Conservation (phyloP, 1,140 invertebrate genomes). For the Atta texana region DNA sequence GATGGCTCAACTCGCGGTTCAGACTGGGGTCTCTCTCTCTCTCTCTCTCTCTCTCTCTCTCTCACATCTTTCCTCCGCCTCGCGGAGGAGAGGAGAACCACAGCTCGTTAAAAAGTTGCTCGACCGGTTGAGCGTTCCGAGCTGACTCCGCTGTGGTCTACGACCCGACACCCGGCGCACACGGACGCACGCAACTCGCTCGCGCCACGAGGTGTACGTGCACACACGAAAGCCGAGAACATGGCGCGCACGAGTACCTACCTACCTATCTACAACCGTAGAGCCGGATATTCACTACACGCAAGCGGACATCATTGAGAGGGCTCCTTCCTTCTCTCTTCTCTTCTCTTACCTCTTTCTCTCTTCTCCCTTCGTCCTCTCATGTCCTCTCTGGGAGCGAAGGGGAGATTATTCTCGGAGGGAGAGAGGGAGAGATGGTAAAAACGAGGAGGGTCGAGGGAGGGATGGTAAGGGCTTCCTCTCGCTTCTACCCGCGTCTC, state of each 20-base stretch:
- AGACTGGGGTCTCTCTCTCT: conserved; percentile 70
- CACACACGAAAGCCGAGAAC: conserved; percentile 37
- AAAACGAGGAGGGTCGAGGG: background rate
- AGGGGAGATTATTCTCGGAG: background rate
- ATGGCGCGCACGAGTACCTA: conserved; percentile 10
- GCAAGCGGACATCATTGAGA: conserved; percentile 77
- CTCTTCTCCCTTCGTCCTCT: background rate
- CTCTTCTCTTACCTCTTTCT: conserved; percentile 6
- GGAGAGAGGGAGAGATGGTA: background rate
- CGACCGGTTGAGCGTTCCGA: conserved; percentile 85
- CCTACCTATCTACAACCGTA: conserved; percentile 39
- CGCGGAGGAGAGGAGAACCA: conserved; percentile 77
- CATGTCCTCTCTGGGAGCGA: conserved; percentile 8
- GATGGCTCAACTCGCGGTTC: conserved; percentile 81
- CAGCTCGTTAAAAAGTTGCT: conserved; percentile 86
- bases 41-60: background rate
- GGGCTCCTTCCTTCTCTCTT: conserved; percentile 46
- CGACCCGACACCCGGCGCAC: conserved; percentile 84
- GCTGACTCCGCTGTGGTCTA: conserved; percentile 85
- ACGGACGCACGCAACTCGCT: conserved; percentile 72
- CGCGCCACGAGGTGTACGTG: conserved; percentile 62
- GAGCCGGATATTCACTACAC: conserved; percentile 77
- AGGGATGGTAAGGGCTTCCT: conserved; percentile 6
- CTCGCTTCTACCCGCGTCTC: conserved; percentile 31
- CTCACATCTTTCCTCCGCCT: conserved; percentile 74